Evolutionary conservation across 2,113 vertebrate genomes (phyloP), one percentile per base, ranked within the genome.

Genomic region (Neotragus pygmaeus): DNA sequence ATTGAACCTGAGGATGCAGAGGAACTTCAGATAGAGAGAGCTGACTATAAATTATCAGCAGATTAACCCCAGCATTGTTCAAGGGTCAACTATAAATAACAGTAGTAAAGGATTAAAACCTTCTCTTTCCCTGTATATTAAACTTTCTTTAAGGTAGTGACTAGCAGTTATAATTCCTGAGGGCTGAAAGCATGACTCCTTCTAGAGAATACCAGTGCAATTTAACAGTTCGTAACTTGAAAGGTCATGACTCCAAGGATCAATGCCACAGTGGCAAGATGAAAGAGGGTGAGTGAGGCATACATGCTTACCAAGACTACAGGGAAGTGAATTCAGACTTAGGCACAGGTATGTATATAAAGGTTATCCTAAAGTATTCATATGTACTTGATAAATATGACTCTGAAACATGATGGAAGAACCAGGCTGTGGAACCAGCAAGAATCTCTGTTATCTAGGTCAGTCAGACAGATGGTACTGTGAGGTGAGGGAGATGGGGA

Each of bases 391-490:
- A 88, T 28, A 91, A 75, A 36, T 36, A 27, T 36, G 25, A 58
- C n/a, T 39, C 39, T 57, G 92, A 28, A 39, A 80, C 15, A 58
- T 33, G 66, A 27, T 0, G 77, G 43, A 66, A 75, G 57, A 73
- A 55, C 49, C 75, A 87, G 17, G 51, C 88, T 78, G 80, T 57
- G 91, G 66, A 92, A 49, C 70, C 80, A 91, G 73, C 36, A 64
- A 58, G 91, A 58, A 23, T 39, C 55, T 92, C 47, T 77, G 66
- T 27, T 90, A 96, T 96, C 66, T 88, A 95, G 96, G 96, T 91
- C 97, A 98, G 73, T 49, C 25, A 91, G 91, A 95, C 96, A 97
- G 96, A 97, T 93, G 96, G 95, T 39, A 57, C 2, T 47, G 33
- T 15, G 51, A 77, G 43, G 53, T 66, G 23, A 85, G 43, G 36